These are phyloP conservation scores for Mechanitis mazaeus DNA, from an alignment of 2,888 invertebrate genomes.

Conservation along the genomic window DNA sequence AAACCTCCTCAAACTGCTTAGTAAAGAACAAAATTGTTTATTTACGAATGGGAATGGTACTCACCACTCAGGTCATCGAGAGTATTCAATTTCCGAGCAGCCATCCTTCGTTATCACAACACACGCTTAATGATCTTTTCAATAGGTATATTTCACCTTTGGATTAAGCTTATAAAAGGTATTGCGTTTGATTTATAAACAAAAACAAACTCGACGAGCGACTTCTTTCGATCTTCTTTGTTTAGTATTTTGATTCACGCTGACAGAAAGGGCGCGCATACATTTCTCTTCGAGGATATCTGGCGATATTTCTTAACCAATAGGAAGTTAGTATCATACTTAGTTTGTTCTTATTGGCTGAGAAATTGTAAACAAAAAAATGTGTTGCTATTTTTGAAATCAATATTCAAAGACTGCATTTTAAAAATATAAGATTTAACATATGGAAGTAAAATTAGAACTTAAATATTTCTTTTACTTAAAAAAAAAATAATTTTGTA, in stretches of 20 bases:
- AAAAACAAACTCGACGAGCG: constrained; percentile 29
- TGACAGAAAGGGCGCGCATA: constrained; percentile 30
- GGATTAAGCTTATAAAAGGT: constrained; percentile 32
- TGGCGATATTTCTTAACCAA: constrained; percentile 35
- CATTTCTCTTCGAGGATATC: constrained; percentile 20
- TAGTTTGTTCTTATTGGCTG: constrained; percentile 39
- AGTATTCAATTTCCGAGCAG: constrained; percentile 67
- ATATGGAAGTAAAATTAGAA: no score
- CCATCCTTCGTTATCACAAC: constrained; percentile 48
- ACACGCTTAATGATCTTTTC: constrained; percentile 12
- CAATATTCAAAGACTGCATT: constrained; percentile 1
- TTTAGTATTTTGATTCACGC: constrained; percentile 52
- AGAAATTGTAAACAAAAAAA: constrained; percentile 37
- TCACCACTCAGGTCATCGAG: constrained; percentile 72
- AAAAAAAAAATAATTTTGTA: no score
- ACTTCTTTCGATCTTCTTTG: constrained; percentile 33
- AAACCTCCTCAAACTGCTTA: constrained; percentile 45
- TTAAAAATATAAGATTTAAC: not conserved
- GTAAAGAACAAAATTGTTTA: constrained; percentile 49
- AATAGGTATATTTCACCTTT: constrained; percentile 29
- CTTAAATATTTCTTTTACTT: no score
- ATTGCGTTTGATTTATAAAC: constrained; percentile 31
- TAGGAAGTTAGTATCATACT: constrained; percentile 26
- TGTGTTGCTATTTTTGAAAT: constrained; percentile 34
- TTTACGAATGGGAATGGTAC: constrained; percentile 44